These are phyloP conservation scores for Ylistrum balloti DNA, from an alignment of 1,140 invertebrate genomes.

Conservation along the genomic window DNA sequence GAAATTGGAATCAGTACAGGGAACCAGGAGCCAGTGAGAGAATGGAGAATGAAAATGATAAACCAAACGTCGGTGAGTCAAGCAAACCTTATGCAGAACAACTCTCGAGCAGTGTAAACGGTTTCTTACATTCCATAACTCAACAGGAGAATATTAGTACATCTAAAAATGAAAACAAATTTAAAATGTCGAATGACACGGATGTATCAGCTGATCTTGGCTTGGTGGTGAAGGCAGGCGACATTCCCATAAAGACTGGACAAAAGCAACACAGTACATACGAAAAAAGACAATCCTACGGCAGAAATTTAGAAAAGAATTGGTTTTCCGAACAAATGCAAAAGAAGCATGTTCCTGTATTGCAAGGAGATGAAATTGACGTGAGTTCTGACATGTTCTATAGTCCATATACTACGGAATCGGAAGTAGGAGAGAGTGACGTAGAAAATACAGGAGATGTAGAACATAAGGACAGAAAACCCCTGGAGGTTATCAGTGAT, in stretches of 20 bases:
- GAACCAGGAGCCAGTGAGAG: background rate
- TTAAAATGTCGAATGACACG: background rate
- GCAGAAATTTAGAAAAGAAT: conserved; percentile 57
- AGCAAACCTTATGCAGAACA: background rate
- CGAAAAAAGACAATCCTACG: conserved; percentile 51
- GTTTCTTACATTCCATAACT: background rate
- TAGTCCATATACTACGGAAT: conserved; percentile 43
- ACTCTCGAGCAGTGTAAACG: background rate
- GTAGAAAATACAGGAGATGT: conserved; percentile 25
- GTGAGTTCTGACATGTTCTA: conserved; percentile 50
- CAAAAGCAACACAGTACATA: conserved; percentile 45
- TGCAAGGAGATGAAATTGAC: conserved; percentile 20
- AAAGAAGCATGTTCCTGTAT: conserved; percentile 43
- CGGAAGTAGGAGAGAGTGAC: background rate
- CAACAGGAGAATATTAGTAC: background rate
- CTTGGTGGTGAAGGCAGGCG: background rate
- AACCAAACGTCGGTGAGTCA: background rate
- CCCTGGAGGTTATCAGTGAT: background rate
- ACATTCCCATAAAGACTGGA: background rate
- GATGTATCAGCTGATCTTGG: background rate
- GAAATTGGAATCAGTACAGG: background rate
- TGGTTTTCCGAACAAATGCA: conserved; percentile 48
- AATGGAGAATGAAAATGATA: background rate
- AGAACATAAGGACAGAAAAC: background rate
- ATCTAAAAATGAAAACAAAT: background rate